Conservation (phyloP, 2,113 vertebrate species). For the Cavia porcellus region DNA sequence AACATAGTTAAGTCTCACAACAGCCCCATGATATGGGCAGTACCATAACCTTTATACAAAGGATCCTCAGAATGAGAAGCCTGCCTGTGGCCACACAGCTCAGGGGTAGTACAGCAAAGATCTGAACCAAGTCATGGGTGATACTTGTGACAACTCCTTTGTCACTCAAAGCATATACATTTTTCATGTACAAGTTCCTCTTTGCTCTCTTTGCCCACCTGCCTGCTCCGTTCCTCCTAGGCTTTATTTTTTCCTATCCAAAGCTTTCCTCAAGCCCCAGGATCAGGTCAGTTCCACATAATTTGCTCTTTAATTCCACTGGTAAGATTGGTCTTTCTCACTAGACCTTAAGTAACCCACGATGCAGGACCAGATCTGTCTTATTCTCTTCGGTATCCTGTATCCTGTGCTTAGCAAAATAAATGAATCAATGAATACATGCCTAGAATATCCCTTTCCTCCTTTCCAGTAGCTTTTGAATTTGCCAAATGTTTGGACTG, state of each 20-base stretch:
- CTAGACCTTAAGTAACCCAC: neutral
- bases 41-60: neutral
- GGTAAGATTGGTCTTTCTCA: neutral
- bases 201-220: neutral
- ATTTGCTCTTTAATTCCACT: neutral
- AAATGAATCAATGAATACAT: neutral
- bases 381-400: neutral
- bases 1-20: neutral
- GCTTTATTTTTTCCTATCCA: neutral
- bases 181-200: neutral
- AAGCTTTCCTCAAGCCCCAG: neutral
- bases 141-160: neutral
- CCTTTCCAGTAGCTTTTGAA: neutral
- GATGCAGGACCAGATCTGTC: neutral
- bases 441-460: neutral
- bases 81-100: neutral
- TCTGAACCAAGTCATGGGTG: neutral
- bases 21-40: neutral
- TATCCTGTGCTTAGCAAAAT: neutral
- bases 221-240: neutral
- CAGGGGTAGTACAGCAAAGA: neutral
- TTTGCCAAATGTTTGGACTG: conserved; percentile 12
- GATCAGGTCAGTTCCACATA: neutral
- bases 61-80: neutral
- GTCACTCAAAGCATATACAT: neutral